Conservation (phyloP, 1,140 invertebrate genomes). For the Drosophila miranda region DNA sequence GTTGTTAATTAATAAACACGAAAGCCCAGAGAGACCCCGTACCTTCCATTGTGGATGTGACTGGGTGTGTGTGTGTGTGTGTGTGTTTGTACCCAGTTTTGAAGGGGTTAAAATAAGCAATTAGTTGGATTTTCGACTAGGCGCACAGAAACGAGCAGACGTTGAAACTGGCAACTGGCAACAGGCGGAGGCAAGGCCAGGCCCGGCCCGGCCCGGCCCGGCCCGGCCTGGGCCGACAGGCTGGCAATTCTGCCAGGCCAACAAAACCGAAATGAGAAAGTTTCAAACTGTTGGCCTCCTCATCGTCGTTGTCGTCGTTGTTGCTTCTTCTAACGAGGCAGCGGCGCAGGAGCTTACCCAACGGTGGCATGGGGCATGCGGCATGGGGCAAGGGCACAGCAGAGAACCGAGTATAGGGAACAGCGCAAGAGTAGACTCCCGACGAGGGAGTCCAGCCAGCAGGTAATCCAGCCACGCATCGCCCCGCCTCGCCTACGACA, state of each 20-base stretch:
- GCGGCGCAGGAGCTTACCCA: constrained; percentile 44
- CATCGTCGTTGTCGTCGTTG: constrained; percentile 13
- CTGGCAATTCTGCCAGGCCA: constrained; percentile 64
- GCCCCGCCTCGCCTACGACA: background rate
- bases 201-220: constrained; percentile 11
- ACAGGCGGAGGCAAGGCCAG: constrained; percentile 35
- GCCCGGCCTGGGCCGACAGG: constrained; percentile 16
- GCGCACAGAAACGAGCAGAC: constrained; percentile 75
- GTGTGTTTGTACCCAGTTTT: constrained; percentile 72
- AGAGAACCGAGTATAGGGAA: background rate
- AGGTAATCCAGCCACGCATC: constrained; percentile 71
- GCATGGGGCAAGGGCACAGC: background rate
- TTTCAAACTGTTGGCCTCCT: constrained; percentile 69
- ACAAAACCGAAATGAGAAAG: constrained; percentile 68
- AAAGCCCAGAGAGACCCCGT: constrained; percentile 57
- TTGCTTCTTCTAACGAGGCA: constrained; percentile 51
- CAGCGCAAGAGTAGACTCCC: constrained; percentile 12
- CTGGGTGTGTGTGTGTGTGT: constrained; percentile 29
- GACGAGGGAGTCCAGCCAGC: constrained; percentile 43
- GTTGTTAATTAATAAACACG: constrained; percentile 82
- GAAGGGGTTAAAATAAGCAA: constrained; percentile 82
- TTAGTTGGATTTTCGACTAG: constrained; percentile 82
- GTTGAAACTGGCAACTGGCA: constrained; percentile 54
- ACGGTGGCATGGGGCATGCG: background rate
- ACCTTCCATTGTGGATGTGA: constrained; percentile 46